Conservation (phyloP, 1,140 invertebrate species). For the Patella vulgata region DNA sequence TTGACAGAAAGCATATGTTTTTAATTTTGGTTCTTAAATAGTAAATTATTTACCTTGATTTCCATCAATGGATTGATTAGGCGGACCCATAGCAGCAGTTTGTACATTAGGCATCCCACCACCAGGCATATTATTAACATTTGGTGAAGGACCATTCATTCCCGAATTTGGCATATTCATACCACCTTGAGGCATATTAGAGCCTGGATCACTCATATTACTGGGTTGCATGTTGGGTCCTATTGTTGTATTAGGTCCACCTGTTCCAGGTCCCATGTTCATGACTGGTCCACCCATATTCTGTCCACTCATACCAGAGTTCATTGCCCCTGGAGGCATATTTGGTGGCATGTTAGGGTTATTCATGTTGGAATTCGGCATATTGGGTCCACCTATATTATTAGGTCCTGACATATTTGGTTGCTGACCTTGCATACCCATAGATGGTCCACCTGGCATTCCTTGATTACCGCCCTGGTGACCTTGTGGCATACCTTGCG, state of each 20-base stretch:
- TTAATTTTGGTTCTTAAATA: too few relatives aligned
- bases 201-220: conserved; percentile 1
- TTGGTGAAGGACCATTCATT: conserved; percentile 5
- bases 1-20: too few relatives aligned
- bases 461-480: conserved; percentile 10
- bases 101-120: conserved; percentile 25
- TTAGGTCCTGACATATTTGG: conserved; percentile 15
- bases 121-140: conserved; percentile 9
- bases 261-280: conserved; percentile 9
- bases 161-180: too few relatives aligned
- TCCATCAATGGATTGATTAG: conserved; percentile 35
- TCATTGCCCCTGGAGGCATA: conserved; percentile 1
- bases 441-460: conserved; percentile 19
- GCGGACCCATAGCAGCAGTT: conserved; percentile 30
- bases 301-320: not conserved
- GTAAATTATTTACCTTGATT: conserved; percentile 33
- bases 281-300: conserved; percentile 13
- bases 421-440: conserved; percentile 13
- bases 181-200: conserved; percentile 6
- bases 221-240: conserved; percentile 11
- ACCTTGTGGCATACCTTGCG: conserved; percentile 4
- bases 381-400: conserved; percentile 31
- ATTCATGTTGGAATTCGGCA: conserved; percentile 11
- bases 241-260: conserved; percentile 7
- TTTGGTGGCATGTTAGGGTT: conserved; percentile 17